A percentile compares a stretch with the other conserved stretches of the same genome.
phyloP scores from a whole-genome alignment of 2,797 vertebrate genomes.

The Sebastes kiyomatsui region DNA sequence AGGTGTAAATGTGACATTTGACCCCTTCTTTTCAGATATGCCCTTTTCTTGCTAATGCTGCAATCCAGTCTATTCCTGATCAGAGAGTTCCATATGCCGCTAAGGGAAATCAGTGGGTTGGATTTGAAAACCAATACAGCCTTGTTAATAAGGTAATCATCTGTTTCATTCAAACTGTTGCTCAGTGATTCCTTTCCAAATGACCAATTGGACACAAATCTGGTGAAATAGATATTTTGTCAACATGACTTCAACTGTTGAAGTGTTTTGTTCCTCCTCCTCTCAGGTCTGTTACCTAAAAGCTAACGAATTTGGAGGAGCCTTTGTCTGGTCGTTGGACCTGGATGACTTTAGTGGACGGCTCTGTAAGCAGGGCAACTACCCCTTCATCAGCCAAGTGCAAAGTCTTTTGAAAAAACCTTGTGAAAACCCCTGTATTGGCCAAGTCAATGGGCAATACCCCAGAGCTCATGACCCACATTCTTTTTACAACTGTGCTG shows the following conservation, averaged over 20 bases:
- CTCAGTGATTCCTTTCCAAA: not conserved
- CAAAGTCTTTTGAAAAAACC: not conserved
- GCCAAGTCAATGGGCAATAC: no score
- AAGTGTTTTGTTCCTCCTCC: not conserved
- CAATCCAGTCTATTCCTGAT: slow-evolving; percentile 63
- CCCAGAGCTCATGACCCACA: no score
- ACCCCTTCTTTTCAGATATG: slow-evolving; percentile 76
- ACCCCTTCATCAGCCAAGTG: slow-evolving; percentile 50
- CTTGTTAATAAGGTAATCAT: slow-evolving; percentile 77
- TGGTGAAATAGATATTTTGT: not conserved
- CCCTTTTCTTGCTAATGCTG: slow-evolving; percentile 58
- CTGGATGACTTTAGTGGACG: slow-evolving; percentile 74
- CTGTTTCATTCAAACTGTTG: not conserved
- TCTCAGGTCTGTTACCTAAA: slow-evolving; percentile 62
- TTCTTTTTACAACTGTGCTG: no score
- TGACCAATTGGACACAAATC: not conserved
- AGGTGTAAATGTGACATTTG: not conserved
- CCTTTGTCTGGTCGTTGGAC: slow-evolving; percentile 78
- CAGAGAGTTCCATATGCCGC: slow-evolving; percentile 82
- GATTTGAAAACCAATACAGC: slow-evolving; percentile 82
- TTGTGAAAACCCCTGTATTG: not conserved
- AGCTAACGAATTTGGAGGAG: slow-evolving; percentile 69
- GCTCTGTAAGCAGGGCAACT: slow-evolving; percentile 67
- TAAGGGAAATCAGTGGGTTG: slow-evolving; percentile 79
- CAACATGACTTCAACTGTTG: not conserved